phyloP scores from a whole-genome alignment of 2,888 invertebrate species.

The Agriotes lineatus region DNA sequence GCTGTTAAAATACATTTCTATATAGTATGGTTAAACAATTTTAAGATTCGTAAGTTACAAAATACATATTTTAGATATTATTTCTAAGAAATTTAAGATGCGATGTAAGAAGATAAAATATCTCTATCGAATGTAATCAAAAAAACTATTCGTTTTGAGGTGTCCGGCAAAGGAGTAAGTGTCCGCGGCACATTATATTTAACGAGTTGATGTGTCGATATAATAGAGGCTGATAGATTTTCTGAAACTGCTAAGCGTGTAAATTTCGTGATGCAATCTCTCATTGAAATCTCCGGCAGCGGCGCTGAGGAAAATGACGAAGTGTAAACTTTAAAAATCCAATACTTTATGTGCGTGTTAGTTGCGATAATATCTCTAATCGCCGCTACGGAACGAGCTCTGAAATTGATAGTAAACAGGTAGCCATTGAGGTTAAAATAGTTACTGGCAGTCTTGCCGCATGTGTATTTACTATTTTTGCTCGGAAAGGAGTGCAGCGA shows the following conservation, averaged over 20 bases:
- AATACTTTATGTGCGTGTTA: constrained; percentile 38
- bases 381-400: constrained; percentile 35
- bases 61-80: too few species aligned
- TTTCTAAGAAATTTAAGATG: too few species aligned
- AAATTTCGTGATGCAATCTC: constrained; percentile 18
- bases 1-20: too few species aligned
- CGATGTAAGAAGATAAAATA: too few species aligned
- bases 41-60: too few species aligned
- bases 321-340: constrained; percentile 35
- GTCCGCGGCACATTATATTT: too few species aligned
- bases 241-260: neutral
- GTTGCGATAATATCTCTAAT: constrained; percentile 41
- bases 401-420: constrained; percentile 42
- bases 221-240: too few species aligned
- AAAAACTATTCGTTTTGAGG: too few species aligned
- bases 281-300: constrained; percentile 21
- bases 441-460: constrained; percentile 20
- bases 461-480: constrained; percentile 35
- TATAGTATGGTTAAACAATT: too few species aligned
- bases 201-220: too few species aligned
- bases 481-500: constrained; percentile 36
- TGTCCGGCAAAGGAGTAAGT: too few species aligned
- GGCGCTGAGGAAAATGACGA: constrained; percentile 13
- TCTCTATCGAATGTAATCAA: too few species aligned
- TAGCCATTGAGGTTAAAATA: constrained; percentile 42